Evolutionary conservation across 2,888 invertebrate species (phyloP).

Genomic region (Anagyrus pseudococci): DNA sequence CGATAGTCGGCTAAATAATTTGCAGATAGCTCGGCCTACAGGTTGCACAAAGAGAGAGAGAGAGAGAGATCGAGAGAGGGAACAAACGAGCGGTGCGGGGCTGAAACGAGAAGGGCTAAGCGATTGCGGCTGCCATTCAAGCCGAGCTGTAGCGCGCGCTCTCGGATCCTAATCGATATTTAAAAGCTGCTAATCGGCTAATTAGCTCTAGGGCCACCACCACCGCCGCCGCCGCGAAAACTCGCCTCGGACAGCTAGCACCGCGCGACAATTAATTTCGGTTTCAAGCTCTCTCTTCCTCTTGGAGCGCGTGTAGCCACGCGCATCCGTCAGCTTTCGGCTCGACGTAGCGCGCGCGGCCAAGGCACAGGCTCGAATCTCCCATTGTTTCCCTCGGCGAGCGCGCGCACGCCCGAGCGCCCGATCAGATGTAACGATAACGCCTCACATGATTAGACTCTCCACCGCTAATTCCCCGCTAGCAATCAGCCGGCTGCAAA

Average conservation of each 20-base stretch:
- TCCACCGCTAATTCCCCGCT: slow-evolving; percentile 53
- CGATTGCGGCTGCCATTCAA: too few relatives aligned
- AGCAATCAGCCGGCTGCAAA: slow-evolving; percentile 46
- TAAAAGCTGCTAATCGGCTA: slow-evolving; percentile 34
- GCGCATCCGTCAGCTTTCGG: too few relatives aligned
- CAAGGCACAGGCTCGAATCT: slow-evolving; percentile 31
- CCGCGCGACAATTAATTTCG: slow-evolving; percentile 26
- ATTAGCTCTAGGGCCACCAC: slow-evolving; percentile 10
- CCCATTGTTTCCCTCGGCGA: slow-evolving; percentile 47
- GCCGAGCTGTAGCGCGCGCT: neutral
- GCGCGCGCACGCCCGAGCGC: too few relatives aligned
- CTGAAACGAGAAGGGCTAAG: too few relatives aligned
- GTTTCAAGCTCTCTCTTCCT: neutral
- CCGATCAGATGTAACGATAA: slow-evolving; percentile 57
- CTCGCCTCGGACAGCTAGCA: neutral
- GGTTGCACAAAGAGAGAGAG: too few relatives aligned
- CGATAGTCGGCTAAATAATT: too few relatives aligned
- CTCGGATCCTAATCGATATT: slow-evolving; percentile 33
- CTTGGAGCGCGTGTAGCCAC: neutral
- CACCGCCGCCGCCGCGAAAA: slow-evolving; percentile 26
- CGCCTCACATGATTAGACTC: slow-evolving; percentile 56
- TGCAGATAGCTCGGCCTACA: too few relatives aligned
- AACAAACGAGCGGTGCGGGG: too few relatives aligned
- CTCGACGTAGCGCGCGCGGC: too few relatives aligned
- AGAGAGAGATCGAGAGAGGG: too few relatives aligned